Evolutionary conservation across 1,140 invertebrate species (phyloP).

Genomic region (Apolygus lucorum): DNA sequence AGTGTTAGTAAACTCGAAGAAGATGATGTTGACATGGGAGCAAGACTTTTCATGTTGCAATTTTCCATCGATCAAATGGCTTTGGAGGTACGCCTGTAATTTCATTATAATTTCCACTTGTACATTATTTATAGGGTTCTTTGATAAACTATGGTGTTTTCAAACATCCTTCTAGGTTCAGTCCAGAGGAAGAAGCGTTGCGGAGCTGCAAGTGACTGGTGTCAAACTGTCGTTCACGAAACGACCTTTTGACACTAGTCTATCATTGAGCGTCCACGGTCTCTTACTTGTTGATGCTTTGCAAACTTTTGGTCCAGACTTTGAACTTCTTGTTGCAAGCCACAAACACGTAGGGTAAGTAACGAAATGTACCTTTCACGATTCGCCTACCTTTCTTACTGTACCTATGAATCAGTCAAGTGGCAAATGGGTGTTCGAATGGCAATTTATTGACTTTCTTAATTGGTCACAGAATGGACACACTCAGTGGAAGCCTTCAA

Average conservation of each 20-base stretch:
- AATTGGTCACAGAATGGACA: slow-evolving; percentile 68
- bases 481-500: slow-evolving; percentile 79
- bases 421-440: not conserved
- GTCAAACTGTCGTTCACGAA: slow-evolving; percentile 67
- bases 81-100: slow-evolving; percentile 51
- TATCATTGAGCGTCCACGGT: slow-evolving; percentile 81
- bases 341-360: slow-evolving; percentile 81
- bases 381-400: no score
- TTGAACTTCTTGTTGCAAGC: slow-evolving; percentile 86
- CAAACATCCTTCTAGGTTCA: slow-evolving; percentile 42
- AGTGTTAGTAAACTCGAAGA: slow-evolving; percentile 29
- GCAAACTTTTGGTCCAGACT: slow-evolving; percentile 89
- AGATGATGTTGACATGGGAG: slow-evolving; percentile 45
- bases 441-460: slow-evolving; percentile 20
- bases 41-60: slow-evolving; percentile 70
- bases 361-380: no score
- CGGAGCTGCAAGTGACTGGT: slow-evolving; percentile 82
- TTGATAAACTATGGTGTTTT: no score
- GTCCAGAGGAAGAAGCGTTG: slow-evolving; percentile 73
- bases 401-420: no score
- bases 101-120: no score
- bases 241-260: slow-evolving; percentile 57
- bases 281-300: slow-evolving; percentile 86
- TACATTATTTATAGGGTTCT: no score
- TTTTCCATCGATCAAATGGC: slow-evolving; percentile 83